phyloP scores from a whole-genome alignment of 2,113 vertebrate genomes.

The Dasyornis broadbenti region DNA sequence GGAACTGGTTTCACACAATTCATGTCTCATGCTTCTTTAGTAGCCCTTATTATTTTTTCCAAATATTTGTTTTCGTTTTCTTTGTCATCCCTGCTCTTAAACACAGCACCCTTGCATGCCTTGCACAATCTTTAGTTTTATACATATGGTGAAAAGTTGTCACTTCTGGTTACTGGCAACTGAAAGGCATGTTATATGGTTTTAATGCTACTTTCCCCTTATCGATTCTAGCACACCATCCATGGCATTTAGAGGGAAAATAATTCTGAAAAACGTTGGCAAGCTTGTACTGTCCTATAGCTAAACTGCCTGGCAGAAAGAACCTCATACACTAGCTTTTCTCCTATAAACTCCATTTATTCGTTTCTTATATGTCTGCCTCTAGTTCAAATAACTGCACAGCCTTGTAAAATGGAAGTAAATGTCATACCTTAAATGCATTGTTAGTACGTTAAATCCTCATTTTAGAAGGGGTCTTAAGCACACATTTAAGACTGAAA shows the following conservation, averaged over 20 bases:
- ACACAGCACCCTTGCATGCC: not conserved
- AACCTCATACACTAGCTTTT: not conserved
- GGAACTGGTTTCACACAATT: not conserved
- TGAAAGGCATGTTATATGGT: not conserved
- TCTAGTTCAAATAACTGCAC: not conserved
- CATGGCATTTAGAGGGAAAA: not conserved
- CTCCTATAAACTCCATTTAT: constrained; percentile 15
- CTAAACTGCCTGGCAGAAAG: not conserved
- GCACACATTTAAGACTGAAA: not conserved
- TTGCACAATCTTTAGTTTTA: not conserved
- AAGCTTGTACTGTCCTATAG: not conserved
- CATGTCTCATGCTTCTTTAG: not conserved
- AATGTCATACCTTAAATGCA: constrained; percentile 35
- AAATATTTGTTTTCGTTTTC: not conserved
- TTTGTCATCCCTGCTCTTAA: not conserved
- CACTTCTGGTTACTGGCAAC: not conserved
- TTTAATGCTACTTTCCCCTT: not conserved
- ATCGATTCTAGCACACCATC: not conserved
- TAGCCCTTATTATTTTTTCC: not conserved
- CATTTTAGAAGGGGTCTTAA: not conserved
- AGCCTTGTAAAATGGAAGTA: constrained; percentile 13
- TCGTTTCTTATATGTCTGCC: not conserved
- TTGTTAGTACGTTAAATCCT: not conserved
- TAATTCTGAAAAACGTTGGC: not conserved
- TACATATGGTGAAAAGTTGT: not conserved